phyloP scores from a whole-genome alignment of 1,140 invertebrate genomes.

The Solenopsis fugax region DNA sequence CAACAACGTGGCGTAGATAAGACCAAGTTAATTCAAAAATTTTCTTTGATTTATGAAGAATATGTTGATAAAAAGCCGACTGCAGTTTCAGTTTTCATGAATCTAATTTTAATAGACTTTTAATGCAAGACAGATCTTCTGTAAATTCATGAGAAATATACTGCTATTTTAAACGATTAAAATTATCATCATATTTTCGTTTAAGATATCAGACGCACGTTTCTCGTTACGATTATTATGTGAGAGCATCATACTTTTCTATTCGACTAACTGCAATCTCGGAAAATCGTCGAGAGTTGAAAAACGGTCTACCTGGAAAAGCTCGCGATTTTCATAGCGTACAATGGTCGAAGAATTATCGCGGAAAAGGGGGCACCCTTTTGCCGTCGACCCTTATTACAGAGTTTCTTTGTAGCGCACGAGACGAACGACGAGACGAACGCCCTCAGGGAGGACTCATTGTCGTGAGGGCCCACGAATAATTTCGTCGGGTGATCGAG shows the following conservation, averaged over 20 bases:
- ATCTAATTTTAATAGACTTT: neutral
- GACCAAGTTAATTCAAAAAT: neutral
- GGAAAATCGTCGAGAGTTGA: neutral
- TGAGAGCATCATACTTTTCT: neutral
- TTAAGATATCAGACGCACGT: conserved; percentile 5
- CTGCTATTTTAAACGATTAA: conserved; percentile 4
- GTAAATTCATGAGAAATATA: neutral
- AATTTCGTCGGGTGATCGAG: conserved; percentile 45
- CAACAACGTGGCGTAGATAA: neutral
- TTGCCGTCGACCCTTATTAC: conserved; percentile 54
- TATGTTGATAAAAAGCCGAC: neutral
- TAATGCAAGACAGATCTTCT: neutral
- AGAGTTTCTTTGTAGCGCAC: conserved; percentile 50
- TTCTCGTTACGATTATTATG: neutral
- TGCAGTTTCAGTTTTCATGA: neutral
- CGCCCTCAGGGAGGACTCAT: conserved; percentile 4
- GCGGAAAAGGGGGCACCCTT: neutral
- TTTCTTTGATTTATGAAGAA: conserved; percentile 2
- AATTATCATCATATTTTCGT: neutral
- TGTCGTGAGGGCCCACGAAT: conserved; percentile 50
- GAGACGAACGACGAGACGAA: neutral
- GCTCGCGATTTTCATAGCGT: conserved; percentile 38
- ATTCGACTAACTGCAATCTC: neutral
- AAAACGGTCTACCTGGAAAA: neutral
- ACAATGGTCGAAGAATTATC: conserved; percentile 49